A percentile compares a stretch with the other conserved stretches of the same genome.
These are phyloP conservation scores for Characodon lateralis DNA, from an alignment of 2,797 vertebrate species.

Conservation along the genomic window DNA sequence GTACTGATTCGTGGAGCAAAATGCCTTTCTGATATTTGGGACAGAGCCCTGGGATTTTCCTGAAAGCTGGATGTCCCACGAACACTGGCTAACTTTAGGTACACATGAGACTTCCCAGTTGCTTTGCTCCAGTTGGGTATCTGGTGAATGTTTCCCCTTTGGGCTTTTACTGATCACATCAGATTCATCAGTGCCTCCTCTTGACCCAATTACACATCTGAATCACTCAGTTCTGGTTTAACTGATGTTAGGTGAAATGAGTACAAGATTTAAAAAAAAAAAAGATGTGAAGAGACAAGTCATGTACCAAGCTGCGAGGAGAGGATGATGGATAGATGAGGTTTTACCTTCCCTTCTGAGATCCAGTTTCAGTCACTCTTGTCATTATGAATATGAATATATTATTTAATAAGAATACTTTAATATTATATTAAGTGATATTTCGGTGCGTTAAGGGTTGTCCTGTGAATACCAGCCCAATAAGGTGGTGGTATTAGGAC, in stretches of 20 bases:
- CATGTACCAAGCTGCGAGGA: not conserved
- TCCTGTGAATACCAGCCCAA: too few species aligned
- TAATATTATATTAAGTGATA: too few species aligned
- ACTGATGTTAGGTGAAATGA: constrained; percentile 23
- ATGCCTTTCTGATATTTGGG: constrained; percentile 34
- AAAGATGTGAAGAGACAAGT: not conserved
- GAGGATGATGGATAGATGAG: not conserved
- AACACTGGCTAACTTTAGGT: constrained; percentile 5
- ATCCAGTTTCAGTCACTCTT: not conserved
- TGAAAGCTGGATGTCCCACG: constrained; percentile 10
- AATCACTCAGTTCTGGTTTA: constrained; percentile 17
- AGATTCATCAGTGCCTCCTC: constrained; percentile 26
- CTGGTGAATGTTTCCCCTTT: constrained; percentile 39
- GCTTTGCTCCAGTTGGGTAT: constrained; percentile 60
- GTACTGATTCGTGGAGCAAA: constrained; percentile 6
- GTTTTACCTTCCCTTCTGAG: accelerated
- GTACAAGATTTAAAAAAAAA: constrained; percentile 6
- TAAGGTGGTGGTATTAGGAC: too few species aligned
- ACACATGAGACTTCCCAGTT: constrained; percentile 29
- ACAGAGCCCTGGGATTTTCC: constrained; percentile 35
- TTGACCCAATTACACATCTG: constrained; percentile 52
- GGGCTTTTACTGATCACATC: constrained; percentile 23
- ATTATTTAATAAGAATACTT: too few species aligned
- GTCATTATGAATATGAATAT: too few species aligned
- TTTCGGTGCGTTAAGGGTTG: too few species aligned